Base-by-base conservation (phyloP, 2,888 invertebrate species). In the Ptychoptera contaminata region DNA sequence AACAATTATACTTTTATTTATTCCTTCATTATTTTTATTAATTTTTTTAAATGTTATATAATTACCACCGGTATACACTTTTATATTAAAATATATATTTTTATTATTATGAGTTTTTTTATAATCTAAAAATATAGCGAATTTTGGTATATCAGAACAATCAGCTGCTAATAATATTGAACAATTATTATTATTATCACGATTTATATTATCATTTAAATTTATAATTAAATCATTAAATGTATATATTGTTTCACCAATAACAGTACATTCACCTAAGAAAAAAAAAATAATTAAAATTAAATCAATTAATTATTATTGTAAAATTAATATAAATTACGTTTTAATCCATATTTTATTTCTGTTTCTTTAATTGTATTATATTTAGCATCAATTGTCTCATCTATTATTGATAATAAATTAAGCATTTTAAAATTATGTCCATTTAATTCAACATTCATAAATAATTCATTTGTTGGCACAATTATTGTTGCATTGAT, bases 351-450 rank as follows among this genome's bases (percentile, higher is more conserved):
- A 14, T 58, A 59, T 43, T 62, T 62, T 31, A 23, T 23, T 23
- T 23, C 7, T 23, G 23, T 5, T 43, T 65, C 61, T 47, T 63
- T 62, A 1, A 58, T 57, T 10, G 61, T 59, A 49, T 65, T 64
- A 42, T 64, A 64, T 51, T 64, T 64, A 1, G 63, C 62, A 47
- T 65, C 64, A 12, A 64, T 47, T 45, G 58, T 63, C 42, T 59
- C 23, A 23, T 23, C 23, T 7, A 23, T 60, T n/a, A 64, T 48
- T 43, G 63, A 62, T 11, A 64, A 63, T 44, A 64, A 58, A 44
- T 63, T 62, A 48, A 61, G 61, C 35, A 64, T 56, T 8, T 58
- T 60, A 57, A 63, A 61, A n/a, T 55, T 56, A 8, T 61, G 57
- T 1, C 61, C 62, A 43, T 65, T 65, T 2, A 65, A 54, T 42